Evolutionary conservation across 23 tunicate species (phyloP).

Genomic region (Ascidia mentula): DNA sequence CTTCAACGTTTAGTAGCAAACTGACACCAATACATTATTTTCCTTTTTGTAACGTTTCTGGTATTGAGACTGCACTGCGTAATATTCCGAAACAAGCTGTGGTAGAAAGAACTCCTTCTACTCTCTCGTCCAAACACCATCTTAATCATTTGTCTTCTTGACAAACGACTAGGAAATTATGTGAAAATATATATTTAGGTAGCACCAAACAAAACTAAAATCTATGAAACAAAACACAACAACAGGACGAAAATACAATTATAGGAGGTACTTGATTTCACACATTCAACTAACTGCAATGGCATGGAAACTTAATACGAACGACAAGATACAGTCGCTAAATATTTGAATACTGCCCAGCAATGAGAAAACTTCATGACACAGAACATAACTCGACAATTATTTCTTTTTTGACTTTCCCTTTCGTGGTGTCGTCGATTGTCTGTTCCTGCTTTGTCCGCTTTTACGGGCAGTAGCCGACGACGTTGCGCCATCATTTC

Average conservation of each 20-base stretch:
- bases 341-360: too few species aligned
- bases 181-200: background rate
- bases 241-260: background rate
- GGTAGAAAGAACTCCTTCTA: background rate
- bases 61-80: background rate
- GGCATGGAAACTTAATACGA: background rate
- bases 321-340: too few species aligned
- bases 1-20: background rate
- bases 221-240: background rate
- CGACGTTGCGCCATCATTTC: background rate
- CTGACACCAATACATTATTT: too few species aligned
- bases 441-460: constrained; percentile 19
- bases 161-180: too few species aligned
- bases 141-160: background rate
- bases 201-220: background rate
- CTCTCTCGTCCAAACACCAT: background rate
- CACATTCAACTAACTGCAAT: background rate
- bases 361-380: too few species aligned
- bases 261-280: background rate
- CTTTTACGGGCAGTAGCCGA: background rate
- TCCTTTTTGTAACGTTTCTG: too few species aligned
- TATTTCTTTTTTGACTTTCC: background rate
- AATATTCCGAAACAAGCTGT: background rate
- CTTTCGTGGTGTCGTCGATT: background rate
- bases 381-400: background rate